Percentiles rank a stretch among this genome's conserved stretches.
phyloP scores from a whole-genome alignment of 2,888 invertebrate genomes.

The Cephus pulcher region DNA sequence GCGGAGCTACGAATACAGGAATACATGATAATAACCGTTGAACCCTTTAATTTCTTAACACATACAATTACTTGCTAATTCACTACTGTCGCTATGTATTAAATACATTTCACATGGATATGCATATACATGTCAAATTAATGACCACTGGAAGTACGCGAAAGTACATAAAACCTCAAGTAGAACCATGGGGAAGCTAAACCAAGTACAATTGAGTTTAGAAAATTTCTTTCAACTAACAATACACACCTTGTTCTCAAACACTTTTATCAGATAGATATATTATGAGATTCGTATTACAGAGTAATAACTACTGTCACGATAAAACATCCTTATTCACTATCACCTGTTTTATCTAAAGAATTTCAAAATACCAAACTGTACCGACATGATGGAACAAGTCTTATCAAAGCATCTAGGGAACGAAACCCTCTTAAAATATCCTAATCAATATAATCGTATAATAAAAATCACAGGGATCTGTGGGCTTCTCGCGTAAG shows the following conservation, averaged over 20 bases:
- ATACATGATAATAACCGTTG: not conserved
- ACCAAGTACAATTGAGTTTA: not conserved
- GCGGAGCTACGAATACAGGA: conserved; percentile 49
- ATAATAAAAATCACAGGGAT: not conserved
- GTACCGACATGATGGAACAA: not conserved
- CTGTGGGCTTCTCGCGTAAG: not conserved
- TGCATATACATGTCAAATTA: not conserved
- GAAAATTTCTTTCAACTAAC: not conserved
- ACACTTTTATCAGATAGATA: not conserved
- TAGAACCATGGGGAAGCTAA: not conserved
- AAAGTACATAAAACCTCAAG: not conserved
- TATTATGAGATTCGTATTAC: not conserved
- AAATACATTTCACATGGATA: not conserved
- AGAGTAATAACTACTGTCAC: not conserved
- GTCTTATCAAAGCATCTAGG: not conserved
- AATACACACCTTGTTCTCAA: not conserved
- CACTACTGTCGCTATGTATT: not conserved
- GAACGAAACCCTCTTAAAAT: not conserved
- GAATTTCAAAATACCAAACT: not conserved
- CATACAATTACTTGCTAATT: not conserved
- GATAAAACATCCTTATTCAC: not conserved
- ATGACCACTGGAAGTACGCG: not conserved
- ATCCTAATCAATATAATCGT: not conserved
- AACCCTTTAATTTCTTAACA: not conserved
- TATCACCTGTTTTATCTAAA: not conserved